These are phyloP conservation scores for Leptarthrus brevirostris DNA, from an alignment of 2,888 invertebrate genomes.

Conservation along the genomic window DNA sequence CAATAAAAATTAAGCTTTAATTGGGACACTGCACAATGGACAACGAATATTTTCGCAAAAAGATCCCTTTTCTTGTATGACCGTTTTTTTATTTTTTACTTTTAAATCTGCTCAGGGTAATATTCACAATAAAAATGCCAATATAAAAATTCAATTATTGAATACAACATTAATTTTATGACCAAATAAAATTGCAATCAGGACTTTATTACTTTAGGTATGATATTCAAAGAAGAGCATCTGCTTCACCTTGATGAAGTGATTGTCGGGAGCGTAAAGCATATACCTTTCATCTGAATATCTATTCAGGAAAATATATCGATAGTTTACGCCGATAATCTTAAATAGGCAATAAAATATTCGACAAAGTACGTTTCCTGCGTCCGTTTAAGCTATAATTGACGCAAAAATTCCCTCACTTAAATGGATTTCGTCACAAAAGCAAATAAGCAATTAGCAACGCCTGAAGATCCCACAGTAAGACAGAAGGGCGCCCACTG, in stretches of 20 bases:
- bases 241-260: not conserved
- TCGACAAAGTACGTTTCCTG: not conserved
- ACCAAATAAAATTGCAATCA: slow-evolving; percentile 7
- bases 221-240: not conserved
- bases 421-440: slow-evolving; percentile 15
- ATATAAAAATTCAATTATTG: slow-evolving; percentile 1
- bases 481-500: slow-evolving; percentile 34
- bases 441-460: slow-evolving; percentile 44
- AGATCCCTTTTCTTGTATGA: too few relatives aligned
- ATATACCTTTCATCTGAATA: not conserved
- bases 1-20: too few relatives aligned
- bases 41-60: too few relatives aligned
- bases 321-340: slow-evolving; percentile 11
- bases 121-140: too few relatives aligned
- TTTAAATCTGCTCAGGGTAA: too few relatives aligned
- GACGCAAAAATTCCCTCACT: not conserved
- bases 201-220: not conserved
- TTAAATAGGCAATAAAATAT: slow-evolving; percentile 16
- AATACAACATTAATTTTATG: slow-evolving; percentile 16
- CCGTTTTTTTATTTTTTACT: too few relatives aligned
- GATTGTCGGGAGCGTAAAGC: not conserved
- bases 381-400: not conserved
- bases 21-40: too few relatives aligned
- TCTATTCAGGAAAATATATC: not conserved
- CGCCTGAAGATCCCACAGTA: slow-evolving; percentile 1